Percentiles rank a stretch among this genome's conserved stretches.
Conservation (phyloP, 2,113 vertebrate genomes). For the Rhipidura dahli region DNA sequence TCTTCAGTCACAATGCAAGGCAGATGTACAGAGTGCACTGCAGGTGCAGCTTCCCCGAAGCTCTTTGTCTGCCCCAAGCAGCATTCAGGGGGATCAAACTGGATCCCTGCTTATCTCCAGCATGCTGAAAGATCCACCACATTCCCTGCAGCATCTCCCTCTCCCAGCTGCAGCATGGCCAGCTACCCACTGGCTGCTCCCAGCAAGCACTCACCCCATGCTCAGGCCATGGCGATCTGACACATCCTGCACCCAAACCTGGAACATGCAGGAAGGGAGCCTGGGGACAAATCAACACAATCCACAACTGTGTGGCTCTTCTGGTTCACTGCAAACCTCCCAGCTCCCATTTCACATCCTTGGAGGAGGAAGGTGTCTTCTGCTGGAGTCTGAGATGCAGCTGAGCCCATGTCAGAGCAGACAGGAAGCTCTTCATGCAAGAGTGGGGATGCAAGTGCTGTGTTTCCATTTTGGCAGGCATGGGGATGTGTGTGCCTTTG, state of each 20-base stretch:
- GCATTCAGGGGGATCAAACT: background rate
- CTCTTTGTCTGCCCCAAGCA: background rate
- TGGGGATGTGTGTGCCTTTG: background rate
- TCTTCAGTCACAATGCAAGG: background rate
- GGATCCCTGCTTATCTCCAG: background rate
- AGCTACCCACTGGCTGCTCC: background rate
- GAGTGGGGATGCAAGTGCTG: background rate
- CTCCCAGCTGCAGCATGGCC: background rate
- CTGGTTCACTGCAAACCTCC: background rate
- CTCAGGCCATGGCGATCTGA: background rate
- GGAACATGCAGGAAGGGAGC: background rate
- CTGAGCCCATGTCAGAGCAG: background rate
- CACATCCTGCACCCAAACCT: background rate
- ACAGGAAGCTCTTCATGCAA: background rate
- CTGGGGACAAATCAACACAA: background rate
- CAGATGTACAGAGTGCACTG: background rate
- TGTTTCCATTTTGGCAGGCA: background rate
- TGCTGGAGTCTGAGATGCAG: background rate
- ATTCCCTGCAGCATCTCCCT: background rate
- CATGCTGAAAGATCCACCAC: background rate
- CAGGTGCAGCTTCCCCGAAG: background rate
- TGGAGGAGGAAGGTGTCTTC: background rate
- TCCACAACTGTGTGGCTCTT: background rate
- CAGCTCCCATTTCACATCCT: background rate
- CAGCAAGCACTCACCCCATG: background rate